A percentile compares a stretch with the other conserved stretches of the same genome.
phyloP scores from a whole-genome alignment of 2,113 vertebrate genomes.

The Tretioscincus oriximinensis region DNA sequence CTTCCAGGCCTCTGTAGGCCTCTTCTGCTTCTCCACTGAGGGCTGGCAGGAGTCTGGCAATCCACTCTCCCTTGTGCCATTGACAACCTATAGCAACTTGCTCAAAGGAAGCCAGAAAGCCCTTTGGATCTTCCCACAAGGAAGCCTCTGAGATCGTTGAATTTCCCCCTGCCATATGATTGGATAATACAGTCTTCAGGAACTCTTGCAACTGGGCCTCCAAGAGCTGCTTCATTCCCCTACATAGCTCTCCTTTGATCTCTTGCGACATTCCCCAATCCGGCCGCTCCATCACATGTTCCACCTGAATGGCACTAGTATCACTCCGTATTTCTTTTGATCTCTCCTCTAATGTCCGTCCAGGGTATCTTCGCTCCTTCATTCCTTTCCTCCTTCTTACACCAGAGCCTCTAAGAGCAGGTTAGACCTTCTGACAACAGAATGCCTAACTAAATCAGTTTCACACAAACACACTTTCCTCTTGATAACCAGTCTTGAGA shows the following conservation, averaged over 20 bases:
- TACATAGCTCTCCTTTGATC: background rate
- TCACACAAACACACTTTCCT: background rate
- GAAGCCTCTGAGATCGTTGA: accelerated
- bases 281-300: background rate
- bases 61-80: no score
- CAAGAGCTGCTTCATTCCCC: background rate
- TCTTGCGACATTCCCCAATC: background rate
- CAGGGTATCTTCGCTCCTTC: background rate
- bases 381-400: background rate
- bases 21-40: no score
- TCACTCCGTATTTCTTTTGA: background rate
- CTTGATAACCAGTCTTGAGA: background rate
- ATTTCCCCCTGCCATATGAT: background rate
- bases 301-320: background rate
- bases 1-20: no score
- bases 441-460: background rate
- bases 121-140: background rate
- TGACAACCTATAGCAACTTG: no score
- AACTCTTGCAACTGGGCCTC: slow-evolving; percentile 14
- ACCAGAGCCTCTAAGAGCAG: background rate
- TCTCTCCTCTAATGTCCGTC: background rate
- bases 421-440: background rate
- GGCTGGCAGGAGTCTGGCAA: no score
- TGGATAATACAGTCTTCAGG: background rate
- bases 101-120: background rate